Evolutionary conservation across 2,888 invertebrate genomes (phyloP).

Genomic region (Cerastoderma edule): DNA sequence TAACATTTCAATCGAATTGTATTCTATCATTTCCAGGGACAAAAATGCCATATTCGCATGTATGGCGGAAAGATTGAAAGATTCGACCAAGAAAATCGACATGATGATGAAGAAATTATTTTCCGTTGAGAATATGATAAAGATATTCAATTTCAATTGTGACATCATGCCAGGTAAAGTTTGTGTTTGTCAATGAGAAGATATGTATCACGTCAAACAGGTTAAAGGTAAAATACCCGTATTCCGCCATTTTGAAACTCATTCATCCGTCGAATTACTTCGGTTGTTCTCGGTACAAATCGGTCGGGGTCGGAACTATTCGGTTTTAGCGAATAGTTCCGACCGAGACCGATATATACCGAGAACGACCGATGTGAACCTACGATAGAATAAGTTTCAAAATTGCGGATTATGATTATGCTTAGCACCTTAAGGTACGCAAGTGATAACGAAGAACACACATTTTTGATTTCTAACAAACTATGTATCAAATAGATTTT

Average conservation of each 20-base stretch:
- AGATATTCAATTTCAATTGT: slow-evolving; percentile 7
- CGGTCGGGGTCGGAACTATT: background rate
- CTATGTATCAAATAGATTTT: too few relatives aligned
- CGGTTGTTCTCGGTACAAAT: background rate
- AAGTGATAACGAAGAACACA: too few relatives aligned
- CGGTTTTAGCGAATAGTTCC: background rate
- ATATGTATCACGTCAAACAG: background rate
- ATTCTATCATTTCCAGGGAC: background rate
- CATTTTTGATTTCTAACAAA: too few relatives aligned
- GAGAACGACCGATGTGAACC: background rate
- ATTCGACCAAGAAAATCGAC: slow-evolving; percentile 1
- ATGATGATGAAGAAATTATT: slow-evolving; percentile 1
- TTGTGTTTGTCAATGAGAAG: background rate
- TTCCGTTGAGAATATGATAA: slow-evolving; percentile 9
- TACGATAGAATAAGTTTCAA: too few relatives aligned
- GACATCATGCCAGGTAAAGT: slow-evolving; percentile 7
- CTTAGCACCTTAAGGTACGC: too few relatives aligned
- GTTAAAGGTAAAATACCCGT: background rate
- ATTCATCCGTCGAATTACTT: background rate
- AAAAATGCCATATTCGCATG: slow-evolving; percentile 1
- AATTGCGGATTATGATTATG: too few relatives aligned
- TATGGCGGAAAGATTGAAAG: background rate
- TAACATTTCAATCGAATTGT: too few relatives aligned
- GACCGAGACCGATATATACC: background rate
- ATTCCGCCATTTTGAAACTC: background rate